Evolutionary conservation across 2,797 vertebrate genomes (phyloP).

Genomic region (Sebastiscus albofasciatus): DNA sequence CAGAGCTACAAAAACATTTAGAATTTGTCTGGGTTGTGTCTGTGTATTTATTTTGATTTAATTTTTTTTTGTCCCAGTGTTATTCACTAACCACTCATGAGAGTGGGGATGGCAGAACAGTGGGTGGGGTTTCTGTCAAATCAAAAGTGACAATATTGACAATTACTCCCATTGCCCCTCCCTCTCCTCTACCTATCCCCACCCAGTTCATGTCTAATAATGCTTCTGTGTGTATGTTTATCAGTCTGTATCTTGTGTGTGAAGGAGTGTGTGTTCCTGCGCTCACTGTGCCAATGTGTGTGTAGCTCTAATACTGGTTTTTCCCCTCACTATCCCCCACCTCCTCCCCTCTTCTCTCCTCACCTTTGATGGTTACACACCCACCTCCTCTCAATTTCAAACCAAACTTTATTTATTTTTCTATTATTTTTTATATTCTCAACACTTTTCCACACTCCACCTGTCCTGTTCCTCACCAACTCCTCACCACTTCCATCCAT

Average conservation of each 20-base stretch:
- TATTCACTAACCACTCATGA: conserved; percentile 68
- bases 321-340: conserved; percentile 77
- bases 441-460: conserved; percentile 38
- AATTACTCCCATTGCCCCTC: conserved; percentile 57
- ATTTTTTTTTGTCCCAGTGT: conserved; percentile 53
- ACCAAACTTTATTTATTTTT: conserved; percentile 43
- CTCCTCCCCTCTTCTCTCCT: conserved; percentile 66
- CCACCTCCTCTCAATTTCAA: conserved; percentile 52
- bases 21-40: conserved; percentile 36
- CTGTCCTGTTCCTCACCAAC: conserved; percentile 16
- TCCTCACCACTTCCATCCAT: conserved; percentile 45
- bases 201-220: conserved; percentile 76
- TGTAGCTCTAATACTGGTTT: conserved; percentile 88
- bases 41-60: conserved; percentile 52
- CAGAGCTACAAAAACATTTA: not conserved
- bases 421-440: conserved; percentile 45
- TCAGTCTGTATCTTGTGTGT: conserved; percentile 74
- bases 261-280: conserved; percentile 78
- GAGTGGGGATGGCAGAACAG: conserved; percentile 72
- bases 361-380: conserved; percentile 70
- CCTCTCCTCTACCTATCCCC: conserved; percentile 73
- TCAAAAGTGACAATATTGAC: conserved; percentile 45
- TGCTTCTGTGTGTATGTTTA: conserved; percentile 79
- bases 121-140: conserved; percentile 63
- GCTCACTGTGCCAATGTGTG: conserved; percentile 83